Evolutionary conservation across 2,888 invertebrate species (phyloP).

Genomic region (Dioctria linearis): DNA sequence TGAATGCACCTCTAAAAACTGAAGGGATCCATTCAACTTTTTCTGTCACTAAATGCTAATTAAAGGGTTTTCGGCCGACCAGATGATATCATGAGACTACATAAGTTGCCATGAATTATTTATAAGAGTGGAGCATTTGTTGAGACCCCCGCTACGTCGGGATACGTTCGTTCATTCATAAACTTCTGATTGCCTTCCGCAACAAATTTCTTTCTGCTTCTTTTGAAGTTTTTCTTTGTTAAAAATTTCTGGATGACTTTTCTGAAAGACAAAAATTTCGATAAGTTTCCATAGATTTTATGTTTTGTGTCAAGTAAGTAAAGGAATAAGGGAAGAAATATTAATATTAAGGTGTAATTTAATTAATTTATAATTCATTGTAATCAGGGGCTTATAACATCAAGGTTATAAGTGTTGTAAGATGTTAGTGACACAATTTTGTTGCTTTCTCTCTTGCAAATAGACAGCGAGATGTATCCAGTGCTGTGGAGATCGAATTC

Average conservation of each 20-base stretch:
- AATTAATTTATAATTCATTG: no score
- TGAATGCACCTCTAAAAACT: slow-evolving; percentile 30
- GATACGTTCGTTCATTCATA: slow-evolving; percentile 46
- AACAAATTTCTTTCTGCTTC: slow-evolving; percentile 16
- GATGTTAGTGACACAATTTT: no score
- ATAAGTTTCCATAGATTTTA: neutral
- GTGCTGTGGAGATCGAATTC: no score
- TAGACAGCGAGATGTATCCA: no score
- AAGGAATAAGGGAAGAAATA: no score
- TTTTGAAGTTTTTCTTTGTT: slow-evolving; percentile 18
- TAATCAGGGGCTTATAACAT: no score
- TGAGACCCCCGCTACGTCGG: slow-evolving; percentile 1
- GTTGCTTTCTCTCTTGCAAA: no score
- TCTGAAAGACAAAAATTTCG: neutral
- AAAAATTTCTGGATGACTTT: slow-evolving; percentile 14
- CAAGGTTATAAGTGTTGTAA: no score
- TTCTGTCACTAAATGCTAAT: slow-evolving; percentile 48
- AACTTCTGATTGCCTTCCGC: slow-evolving; percentile 44
- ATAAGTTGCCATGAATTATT: slow-evolving; percentile 44
- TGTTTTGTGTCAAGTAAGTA: neutral
- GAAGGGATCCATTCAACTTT: slow-evolving; percentile 38
- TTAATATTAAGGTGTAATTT: no score
- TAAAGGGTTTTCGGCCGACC: slow-evolving; percentile 34
- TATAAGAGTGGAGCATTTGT: slow-evolving; percentile 38
- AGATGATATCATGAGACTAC: slow-evolving; percentile 30